Conservation (phyloP, 2,797 vertebrate genomes). For the Cossypha caffra region DNA sequence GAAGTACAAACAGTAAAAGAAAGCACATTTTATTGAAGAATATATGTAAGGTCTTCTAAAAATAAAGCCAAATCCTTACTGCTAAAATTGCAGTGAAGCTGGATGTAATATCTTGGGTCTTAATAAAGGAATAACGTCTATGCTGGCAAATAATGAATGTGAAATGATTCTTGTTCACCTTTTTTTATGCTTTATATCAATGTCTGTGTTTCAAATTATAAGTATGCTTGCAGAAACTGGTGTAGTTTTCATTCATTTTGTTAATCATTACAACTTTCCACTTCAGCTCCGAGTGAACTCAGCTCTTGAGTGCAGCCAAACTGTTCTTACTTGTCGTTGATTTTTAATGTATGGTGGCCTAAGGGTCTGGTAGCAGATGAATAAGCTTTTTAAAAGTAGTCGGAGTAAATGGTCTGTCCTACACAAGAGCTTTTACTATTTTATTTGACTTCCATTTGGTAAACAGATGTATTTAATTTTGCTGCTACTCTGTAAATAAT, state of each 20-base stretch:
- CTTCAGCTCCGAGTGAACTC: neutral
- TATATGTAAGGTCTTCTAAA: neutral
- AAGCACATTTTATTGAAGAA: neutral
- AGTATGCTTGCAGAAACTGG: neutral
- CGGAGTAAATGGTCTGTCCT: neutral
- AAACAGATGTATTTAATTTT: conserved; percentile 1
- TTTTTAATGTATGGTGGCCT: neutral
- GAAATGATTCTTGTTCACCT: neutral
- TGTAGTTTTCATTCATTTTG: neutral
- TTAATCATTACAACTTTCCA: conserved; percentile 20
- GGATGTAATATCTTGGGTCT: neutral
- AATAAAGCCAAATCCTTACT: neutral
- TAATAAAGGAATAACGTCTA: neutral
- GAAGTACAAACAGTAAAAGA: neutral
- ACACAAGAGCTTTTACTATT: neutral
- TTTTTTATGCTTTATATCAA: neutral
- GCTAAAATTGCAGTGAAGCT: neutral
- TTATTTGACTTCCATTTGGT: neutral
- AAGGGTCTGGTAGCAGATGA: neutral
- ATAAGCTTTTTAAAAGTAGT: neutral
- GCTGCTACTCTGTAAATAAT: neutral
- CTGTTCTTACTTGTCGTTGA: neutral
- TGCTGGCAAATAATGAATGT: neutral
- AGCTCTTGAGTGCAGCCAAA: neutral
- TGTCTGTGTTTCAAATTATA: neutral